These are phyloP conservation scores for Actinia tenebrosa DNA, from an alignment of 64 coral and sea anemone species.

Conservation along the genomic window DNA sequence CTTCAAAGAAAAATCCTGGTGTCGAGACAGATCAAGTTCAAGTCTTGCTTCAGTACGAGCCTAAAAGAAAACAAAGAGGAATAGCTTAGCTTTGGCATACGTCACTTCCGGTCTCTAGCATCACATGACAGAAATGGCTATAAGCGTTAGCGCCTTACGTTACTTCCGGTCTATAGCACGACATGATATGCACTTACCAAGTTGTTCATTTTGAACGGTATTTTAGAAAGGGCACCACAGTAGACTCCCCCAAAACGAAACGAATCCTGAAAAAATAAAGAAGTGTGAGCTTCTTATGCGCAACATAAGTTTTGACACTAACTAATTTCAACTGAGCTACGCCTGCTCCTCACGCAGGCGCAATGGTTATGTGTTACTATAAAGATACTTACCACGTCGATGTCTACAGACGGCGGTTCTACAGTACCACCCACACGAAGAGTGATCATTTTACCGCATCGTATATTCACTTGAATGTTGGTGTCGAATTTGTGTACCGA, in stretches of 20 bases:
- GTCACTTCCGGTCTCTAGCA: not conserved
- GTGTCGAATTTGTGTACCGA: constrained; percentile 94
- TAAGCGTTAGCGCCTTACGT: not conserved
- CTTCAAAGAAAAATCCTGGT: constrained; percentile 73
- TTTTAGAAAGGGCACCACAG: constrained; percentile 77
- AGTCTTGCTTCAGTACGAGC: constrained; percentile 77
- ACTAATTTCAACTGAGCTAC: no score
- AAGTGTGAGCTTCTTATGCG: no score
- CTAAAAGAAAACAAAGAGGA: constrained; percentile 27
- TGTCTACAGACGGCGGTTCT: constrained; percentile 88
- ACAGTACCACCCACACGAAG: constrained; percentile 90
- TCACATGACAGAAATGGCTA: not conserved
- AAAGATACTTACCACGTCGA: constrained; percentile 73
- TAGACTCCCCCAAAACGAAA: constrained; percentile 89
- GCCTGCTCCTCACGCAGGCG: not conserved
- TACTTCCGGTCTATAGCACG: not conserved
- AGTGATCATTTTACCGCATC: constrained; percentile 77
- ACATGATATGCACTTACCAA: constrained; percentile 17
- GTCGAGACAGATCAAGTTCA: constrained; percentile 81
- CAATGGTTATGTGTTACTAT: not conserved
- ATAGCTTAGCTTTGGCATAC: not conserved
- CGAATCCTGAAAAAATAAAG: constrained; percentile 29
- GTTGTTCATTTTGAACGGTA: constrained; percentile 72
- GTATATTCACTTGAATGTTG: constrained; percentile 84
- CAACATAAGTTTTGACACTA: no score